phyloP scores from a whole-genome alignment of 2,888 invertebrate genomes.

The Troilus luridus region DNA sequence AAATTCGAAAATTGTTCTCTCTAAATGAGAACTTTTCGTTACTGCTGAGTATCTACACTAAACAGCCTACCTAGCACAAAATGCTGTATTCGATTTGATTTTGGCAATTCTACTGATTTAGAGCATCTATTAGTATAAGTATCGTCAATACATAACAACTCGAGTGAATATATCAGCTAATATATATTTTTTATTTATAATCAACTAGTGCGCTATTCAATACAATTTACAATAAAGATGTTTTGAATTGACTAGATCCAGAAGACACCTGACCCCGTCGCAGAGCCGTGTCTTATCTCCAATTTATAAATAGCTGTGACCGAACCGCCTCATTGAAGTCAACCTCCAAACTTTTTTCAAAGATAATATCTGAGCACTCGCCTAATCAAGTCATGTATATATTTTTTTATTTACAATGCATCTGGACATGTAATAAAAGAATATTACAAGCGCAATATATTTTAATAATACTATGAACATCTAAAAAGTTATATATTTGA shows the following conservation, averaged over 20 bases:
- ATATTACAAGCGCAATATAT: neutral
- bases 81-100: too few relatives aligned
- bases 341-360: conserved; percentile 19
- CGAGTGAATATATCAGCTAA: too few relatives aligned
- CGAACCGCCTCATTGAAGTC: neutral
- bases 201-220: neutral
- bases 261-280: neutral
- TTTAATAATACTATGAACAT: neutral
- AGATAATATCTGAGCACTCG: conserved; percentile 5
- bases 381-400: neutral
- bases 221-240: neutral
- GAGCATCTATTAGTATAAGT: too few relatives aligned
- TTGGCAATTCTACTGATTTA: too few relatives aligned
- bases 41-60: too few relatives aligned
- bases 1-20: too few relatives aligned
- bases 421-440: neutral
- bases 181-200: too few relatives aligned
- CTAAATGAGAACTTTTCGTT: too few relatives aligned
- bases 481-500: neutral
- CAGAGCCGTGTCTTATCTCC: neutral
- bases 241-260: neutral
- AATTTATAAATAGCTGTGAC: conserved; percentile 29
- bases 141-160: too few relatives aligned
- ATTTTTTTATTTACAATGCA: too few relatives aligned
- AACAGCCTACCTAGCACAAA: too few relatives aligned